Conservation (phyloP, 2,113 vertebrate genomes). For the Petaurus breviceps region DNA sequence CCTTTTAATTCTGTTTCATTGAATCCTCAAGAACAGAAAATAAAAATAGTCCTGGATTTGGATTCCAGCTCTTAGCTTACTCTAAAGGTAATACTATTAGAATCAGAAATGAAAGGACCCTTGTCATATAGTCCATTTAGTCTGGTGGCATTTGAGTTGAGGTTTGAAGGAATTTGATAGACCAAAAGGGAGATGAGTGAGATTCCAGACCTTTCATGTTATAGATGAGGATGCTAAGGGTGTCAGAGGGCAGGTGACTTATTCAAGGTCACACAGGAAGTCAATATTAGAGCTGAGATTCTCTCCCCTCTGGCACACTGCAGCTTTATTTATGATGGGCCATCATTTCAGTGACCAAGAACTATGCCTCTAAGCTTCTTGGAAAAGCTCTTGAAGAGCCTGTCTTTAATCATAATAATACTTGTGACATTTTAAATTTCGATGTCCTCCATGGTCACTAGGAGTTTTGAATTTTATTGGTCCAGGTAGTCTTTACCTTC, state of each 20-base stretch:
- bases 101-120: not conserved
- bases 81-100: conserved; percentile 12
- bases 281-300: not conserved
- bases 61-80: conserved; percentile 26
- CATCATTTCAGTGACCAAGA: conserved; percentile 53
- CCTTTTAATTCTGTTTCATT: conserved; percentile 17
- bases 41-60: not conserved
- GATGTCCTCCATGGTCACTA: conserved; percentile 59
- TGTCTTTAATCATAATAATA: conserved; percentile 62
- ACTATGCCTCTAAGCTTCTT: conserved; percentile 51
- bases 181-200: not conserved
- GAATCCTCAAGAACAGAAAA: not conserved
- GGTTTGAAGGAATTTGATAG: not conserved
- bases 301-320: not conserved
- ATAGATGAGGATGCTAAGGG: not conserved
- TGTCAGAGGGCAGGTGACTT: not conserved
- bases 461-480: conserved; percentile 67
- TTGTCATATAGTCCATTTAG: not conserved
- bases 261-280: not conserved
- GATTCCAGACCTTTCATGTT: not conserved
- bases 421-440: conserved; percentile 64
- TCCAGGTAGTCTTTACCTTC: conserved; percentile 58
- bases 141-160: not conserved
- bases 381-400: conserved; percentile 59
- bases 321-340: not conserved